These are phyloP conservation scores for Desmophyllum pertusum DNA, from an alignment of 92 coral and sea anemone species.

Conservation along the genomic window DNA sequence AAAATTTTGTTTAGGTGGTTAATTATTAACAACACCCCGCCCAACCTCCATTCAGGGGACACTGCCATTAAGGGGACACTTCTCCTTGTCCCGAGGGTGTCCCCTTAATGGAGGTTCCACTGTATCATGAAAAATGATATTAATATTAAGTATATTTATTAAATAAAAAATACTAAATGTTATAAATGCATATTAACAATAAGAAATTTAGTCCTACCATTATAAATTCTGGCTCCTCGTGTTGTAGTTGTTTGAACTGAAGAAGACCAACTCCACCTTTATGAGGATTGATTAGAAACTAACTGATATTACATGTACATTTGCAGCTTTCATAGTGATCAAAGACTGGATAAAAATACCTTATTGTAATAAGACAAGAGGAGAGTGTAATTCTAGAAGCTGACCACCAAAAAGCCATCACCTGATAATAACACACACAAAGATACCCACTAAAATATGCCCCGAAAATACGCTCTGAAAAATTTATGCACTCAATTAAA, in stretches of 20 bases:
- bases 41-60: too few species aligned
- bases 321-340: not conserved
- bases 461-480: too few species aligned
- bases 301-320: not conserved
- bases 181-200: not conserved
- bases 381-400: not conserved
- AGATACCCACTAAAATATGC: too few species aligned
- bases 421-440: too few species aligned
- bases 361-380: not conserved
- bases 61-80: too few species aligned
- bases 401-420: not conserved
- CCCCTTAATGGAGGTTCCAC: too few species aligned
- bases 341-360: not conserved
- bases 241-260: conserved; percentile 76
- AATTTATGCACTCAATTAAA: too few species aligned
- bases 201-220: conserved; percentile 45
- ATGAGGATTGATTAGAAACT: not conserved
- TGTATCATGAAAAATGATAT: too few species aligned
- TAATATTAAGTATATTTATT: too few species aligned
- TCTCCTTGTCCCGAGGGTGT: too few species aligned
- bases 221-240: conserved; percentile 75
- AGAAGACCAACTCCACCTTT: conserved; percentile 82
- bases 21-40: too few species aligned
- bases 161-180: not conserved
- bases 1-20: too few species aligned